Base-by-base conservation (phyloP, 2,797 vertebrate genomes). In the Anniella stebbinsi region DNA sequence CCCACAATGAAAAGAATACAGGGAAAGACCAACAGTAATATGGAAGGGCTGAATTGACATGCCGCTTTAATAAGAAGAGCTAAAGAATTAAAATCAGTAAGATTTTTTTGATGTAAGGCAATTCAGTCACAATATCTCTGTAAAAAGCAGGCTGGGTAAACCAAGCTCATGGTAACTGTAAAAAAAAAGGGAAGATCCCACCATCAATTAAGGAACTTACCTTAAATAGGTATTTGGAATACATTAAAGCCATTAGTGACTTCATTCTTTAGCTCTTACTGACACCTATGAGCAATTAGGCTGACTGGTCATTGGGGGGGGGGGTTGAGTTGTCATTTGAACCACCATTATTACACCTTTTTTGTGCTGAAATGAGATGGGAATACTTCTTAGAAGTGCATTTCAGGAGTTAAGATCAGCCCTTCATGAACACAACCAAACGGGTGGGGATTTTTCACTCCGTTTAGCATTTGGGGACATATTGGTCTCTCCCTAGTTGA, bases 11-110 rank as follows among this genome's bases (percentile, higher is more conserved):
- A 94, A 94, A 94, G 87, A 96, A 90, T 21, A 94, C 75, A 96
- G 92, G 95, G 95, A 96, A 97, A 97, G 96, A 97, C 96, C 96
- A 97, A 95, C 95, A 97, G 95, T 88, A 83, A 80, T 91, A 92
- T 48, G 88, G 36, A 60, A 87, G 88, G 54, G 28, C 48, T 85
- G 23, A 89, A 60, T n/a, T 82, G 36, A 75, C 38, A 30, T 63
- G 38, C 45, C 33, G 30, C n/a, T 77, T 57, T 45, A 57, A 75
- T 66, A 36, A 72, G 28, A 88, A 51, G 72, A 90, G 86, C 86
- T 84, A 54, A 90, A 87, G 80, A 90, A 89, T 80, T 86, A 86
- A 80, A 89, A 15, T 57, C 12, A 17, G 54, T 60, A 72, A 38
- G 25, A 80, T 54, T 89, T 67, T 89, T 67, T 73, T 41, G 78